Percentiles rank a stretch among this genome's conserved stretches.
Evolutionary conservation across 2,797 vertebrate genomes (phyloP).

Genomic region (Acanthurus leucopareius): DNA sequence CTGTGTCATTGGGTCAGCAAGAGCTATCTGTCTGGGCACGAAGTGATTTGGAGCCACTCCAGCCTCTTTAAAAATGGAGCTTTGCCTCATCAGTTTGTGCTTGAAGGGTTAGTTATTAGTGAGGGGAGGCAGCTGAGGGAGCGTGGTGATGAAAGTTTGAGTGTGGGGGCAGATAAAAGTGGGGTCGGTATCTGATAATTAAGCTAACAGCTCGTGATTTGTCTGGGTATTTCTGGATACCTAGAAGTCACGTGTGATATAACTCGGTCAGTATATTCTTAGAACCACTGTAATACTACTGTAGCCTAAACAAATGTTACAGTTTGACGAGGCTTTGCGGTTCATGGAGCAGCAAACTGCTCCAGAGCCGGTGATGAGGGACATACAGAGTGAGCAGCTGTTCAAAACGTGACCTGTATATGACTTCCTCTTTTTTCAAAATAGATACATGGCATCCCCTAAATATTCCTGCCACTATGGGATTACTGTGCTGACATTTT

Average conservation of each 20-base stretch:
- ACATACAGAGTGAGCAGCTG: constrained; percentile 55
- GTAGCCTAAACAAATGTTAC: constrained; percentile 68
- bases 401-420: constrained; percentile 50
- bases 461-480: constrained; percentile 57
- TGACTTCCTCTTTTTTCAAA: constrained; percentile 68
- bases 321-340: constrained; percentile 55
- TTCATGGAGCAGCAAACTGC: constrained; percentile 5
- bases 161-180: constrained; percentile 62
- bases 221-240: constrained; percentile 74
- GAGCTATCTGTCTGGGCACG: constrained; percentile 66
- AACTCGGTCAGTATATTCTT: constrained; percentile 83
- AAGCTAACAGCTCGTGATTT: constrained; percentile 60
- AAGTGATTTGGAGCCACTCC: constrained; percentile 64
- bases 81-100: constrained; percentile 51
- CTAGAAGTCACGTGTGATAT: constrained; percentile 68
- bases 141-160: constrained; percentile 60
- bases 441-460: constrained; percentile 50
- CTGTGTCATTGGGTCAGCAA: constrained; percentile 74
- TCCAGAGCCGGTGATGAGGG: constrained; percentile 11
- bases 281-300: constrained; percentile 59
- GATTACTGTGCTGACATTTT: constrained; percentile 53
- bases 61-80: constrained; percentile 66
- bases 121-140: constrained; percentile 19
- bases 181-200: constrained; percentile 61
- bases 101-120: constrained; percentile 31